Conservation (phyloP, 2,113 vertebrate genomes). For the Loxodonta africana region DNA sequence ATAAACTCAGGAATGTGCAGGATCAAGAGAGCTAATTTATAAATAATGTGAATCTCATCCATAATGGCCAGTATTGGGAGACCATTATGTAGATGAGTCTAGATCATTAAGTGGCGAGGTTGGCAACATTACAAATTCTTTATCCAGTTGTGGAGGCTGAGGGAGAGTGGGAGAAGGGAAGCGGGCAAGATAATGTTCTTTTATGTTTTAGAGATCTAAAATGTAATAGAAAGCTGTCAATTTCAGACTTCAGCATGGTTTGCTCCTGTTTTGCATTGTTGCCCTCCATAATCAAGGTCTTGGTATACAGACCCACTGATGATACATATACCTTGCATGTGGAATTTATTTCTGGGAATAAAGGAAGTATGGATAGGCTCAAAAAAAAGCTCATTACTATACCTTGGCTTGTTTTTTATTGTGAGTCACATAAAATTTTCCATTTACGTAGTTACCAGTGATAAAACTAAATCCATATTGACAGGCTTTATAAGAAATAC, state of each 20-base stretch:
- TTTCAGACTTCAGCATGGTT: constrained; percentile 32
- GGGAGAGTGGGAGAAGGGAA: background rate
- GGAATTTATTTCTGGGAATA: background rate
- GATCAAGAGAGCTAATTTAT: constrained; percentile 80
- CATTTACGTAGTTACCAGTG: constrained; percentile 51
- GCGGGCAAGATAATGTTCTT: constrained; percentile 31
- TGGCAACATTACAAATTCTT: constrained; percentile 76
- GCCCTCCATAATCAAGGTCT: constrained; percentile 32
- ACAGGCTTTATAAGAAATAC: constrained; percentile 11
- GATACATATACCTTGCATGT: background rate
- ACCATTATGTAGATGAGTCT: constrained; percentile 72
- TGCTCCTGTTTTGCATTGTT: background rate
- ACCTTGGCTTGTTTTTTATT: constrained; percentile 56
- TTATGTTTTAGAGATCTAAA: constrained; percentile 24
- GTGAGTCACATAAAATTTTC: constrained; percentile 39
- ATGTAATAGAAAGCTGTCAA: background rate
- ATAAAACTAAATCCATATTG: constrained; percentile 33
- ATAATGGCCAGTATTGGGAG: constrained; percentile 74
- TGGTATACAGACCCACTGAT: constrained; percentile 1
- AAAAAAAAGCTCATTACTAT: constrained; percentile 24
- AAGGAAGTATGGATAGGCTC: background rate
- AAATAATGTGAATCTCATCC: constrained; percentile 75
- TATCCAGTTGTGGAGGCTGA: background rate
- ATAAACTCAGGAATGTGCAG: constrained; percentile 79
- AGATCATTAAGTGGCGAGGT: constrained; percentile 79